phyloP scores from a whole-genome alignment of 2,797 vertebrate genomes.

The Pteropus rufus region DNA sequence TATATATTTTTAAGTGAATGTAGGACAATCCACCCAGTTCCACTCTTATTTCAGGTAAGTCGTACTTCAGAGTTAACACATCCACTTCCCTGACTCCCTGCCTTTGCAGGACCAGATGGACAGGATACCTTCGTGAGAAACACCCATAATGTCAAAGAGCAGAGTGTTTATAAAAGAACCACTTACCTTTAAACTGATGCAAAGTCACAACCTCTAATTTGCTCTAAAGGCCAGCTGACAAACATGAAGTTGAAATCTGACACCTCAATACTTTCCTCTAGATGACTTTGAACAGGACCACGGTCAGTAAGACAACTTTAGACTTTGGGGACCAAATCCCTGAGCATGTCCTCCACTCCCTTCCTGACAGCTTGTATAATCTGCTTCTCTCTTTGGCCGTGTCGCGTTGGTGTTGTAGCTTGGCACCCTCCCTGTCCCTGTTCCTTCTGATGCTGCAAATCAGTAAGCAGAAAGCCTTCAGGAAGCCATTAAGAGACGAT shows the following conservation, averaged over 20 bases:
- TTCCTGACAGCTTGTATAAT: rapidly evolving
- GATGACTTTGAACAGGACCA: background rate
- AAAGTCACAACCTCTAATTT: background rate
- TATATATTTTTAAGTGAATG: background rate
- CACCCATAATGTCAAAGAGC: conserved; percentile 36
- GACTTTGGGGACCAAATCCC: background rate
- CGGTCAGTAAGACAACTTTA: background rate
- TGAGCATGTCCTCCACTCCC: background rate
- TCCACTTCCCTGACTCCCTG: background rate
- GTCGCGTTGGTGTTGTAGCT: rapidly evolving
- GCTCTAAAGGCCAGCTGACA: background rate
- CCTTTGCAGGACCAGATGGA: conserved; percentile 59
- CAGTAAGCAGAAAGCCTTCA: background rate
- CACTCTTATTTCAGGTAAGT: background rate
- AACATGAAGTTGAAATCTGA: background rate
- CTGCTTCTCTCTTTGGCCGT: background rate
- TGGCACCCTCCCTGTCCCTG: too few relatives aligned
- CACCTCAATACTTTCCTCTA: background rate
- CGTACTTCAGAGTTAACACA: rapidly evolving
- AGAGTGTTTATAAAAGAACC: conserved; percentile 11
- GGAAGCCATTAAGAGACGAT: background rate
- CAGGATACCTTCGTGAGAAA: conserved; percentile 66
- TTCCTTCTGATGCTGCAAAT: background rate
- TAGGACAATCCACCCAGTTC: background rate
- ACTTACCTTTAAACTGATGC: background rate